These are phyloP conservation scores for Cherax quadricarinatus DNA, from an alignment of 1,140 invertebrate genomes.

Conservation along the genomic window DNA sequence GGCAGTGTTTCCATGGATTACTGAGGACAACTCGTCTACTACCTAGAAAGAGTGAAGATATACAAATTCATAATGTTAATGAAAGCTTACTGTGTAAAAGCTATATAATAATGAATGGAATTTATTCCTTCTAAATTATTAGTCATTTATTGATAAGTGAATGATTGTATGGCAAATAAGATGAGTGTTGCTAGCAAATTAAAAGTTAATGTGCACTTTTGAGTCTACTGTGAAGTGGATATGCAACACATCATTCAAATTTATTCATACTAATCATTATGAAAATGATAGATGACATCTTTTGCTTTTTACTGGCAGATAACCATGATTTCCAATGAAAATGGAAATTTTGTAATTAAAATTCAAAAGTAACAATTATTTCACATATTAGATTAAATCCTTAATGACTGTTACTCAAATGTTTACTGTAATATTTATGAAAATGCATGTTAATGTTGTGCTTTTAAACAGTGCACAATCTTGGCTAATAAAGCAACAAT, in stretches of 20 bases:
- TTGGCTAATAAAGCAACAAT: too few relatives aligned
- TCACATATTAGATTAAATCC: neutral
- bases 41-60: neutral
- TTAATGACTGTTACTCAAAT: neutral
- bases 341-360: neutral
- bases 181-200: neutral
- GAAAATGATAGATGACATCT: slow-evolving; percentile 3
- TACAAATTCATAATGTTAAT: neutral
- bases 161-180: neutral
- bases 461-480: too few relatives aligned
- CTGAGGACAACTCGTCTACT: neutral
- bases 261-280: neutral
- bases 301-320: neutral
- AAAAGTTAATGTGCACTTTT: neutral
- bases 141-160: neutral
- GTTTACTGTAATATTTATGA: neutral
- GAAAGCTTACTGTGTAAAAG: neutral
- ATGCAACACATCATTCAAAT: neutral
- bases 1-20: neutral
- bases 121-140: neutral
- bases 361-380: neutral
- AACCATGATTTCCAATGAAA: neutral
- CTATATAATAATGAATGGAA: neutral
- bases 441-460: neutral
- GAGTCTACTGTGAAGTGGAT: neutral